Conservation (phyloP, 2,113 vertebrate genomes). For the Rhadina sibilatrix region DNA sequence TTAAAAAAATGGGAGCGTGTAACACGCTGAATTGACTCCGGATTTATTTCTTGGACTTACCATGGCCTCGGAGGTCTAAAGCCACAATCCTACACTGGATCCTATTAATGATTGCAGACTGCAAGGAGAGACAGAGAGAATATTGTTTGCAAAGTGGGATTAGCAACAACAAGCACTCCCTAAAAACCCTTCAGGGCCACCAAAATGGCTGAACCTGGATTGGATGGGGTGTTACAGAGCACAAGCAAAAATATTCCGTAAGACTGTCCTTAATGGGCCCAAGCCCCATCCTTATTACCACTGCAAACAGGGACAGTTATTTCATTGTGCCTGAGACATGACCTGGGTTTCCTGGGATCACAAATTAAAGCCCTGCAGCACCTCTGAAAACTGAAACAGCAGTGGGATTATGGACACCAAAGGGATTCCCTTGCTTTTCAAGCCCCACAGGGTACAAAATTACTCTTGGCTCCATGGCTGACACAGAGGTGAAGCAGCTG, state of each 20-base stretch:
- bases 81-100: conserved; percentile 93
- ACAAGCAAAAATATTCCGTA: accelerated
- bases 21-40: accelerated
- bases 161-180: not conserved
- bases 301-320: not conserved
- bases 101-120: conserved; percentile 90
- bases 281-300: not conserved
- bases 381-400: not conserved
- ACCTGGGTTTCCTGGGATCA: accelerated
- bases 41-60: conserved; percentile 66
- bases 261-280: not conserved
- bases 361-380: not conserved
- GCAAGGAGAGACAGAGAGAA: conserved; percentile 41
- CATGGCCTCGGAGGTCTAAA: conserved; percentile 91
- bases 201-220: not conserved
- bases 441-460: not conserved
- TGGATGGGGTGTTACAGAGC: accelerated
- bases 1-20: accelerated
- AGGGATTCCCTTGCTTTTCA: not conserved
- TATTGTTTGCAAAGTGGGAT: not conserved
- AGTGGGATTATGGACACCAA: not conserved
- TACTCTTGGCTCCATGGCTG: not conserved
- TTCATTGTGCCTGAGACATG: too few relatives aligned
- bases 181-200: not conserved
- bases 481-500: not conserved